These are phyloP conservation scores for Bombus confusus DNA, from an alignment of 1,140 invertebrate genomes.

Conservation along the genomic window DNA sequence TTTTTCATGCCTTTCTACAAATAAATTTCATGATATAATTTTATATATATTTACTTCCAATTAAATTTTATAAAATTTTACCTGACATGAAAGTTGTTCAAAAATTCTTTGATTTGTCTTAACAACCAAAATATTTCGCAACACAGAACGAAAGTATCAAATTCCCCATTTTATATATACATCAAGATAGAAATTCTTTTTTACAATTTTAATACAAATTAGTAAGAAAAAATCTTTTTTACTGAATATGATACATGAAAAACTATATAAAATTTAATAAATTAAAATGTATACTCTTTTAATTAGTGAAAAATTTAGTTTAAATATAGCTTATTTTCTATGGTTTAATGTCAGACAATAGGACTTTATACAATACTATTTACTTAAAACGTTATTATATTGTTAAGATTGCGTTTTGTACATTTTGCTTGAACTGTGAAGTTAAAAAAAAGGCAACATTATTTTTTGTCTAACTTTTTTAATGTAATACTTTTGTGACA, in stretches of 20 bases:
- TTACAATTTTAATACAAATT: neutral
- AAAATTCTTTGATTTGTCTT: constrained; percentile 11
- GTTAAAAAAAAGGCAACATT: constrained; percentile 55
- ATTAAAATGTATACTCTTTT: neutral
- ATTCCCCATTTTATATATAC: constrained; percentile 19
- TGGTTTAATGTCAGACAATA: neutral
- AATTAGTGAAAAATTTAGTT: constrained; percentile 1
- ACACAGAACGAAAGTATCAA: neutral
- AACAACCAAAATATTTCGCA: neutral
- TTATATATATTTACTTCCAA: neutral
- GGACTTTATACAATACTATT: neutral
- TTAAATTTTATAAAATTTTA: neutral
- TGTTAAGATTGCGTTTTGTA: neutral
- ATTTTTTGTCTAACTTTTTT: constrained; percentile 49
- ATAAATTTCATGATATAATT: neutral
- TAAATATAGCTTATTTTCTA: neutral
- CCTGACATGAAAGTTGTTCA: neutral
- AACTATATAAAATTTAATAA: neutral
- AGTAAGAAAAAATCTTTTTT: neutral
- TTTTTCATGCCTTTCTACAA: neutral
- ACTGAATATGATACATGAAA: neutral
- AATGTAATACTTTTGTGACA: constrained; percentile 64
- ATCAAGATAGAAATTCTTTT: neutral
- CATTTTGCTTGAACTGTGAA: constrained; percentile 43
- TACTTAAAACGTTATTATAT: neutral